Base-by-base conservation (phyloP, 2,797 vertebrate species). In the Enteromius paludinosus region DNA sequence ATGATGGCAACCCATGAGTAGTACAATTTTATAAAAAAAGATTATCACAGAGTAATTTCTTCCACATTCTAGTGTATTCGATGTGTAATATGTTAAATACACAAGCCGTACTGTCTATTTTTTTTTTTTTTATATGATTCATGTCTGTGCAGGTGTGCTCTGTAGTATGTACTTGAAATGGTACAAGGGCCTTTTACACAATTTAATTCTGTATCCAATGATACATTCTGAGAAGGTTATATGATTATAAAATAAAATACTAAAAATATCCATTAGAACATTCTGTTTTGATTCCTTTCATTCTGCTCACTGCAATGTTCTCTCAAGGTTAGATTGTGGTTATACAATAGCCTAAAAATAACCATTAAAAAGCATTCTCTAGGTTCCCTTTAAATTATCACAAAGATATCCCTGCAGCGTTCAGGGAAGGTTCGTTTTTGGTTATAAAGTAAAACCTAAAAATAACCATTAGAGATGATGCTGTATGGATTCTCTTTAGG, bases 81-180 rank as follows among this genome's bases (percentile, higher is more conserved):
- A 61, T 35, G 41, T 76, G 15, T n/a, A 12, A 75, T 59, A 41
- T 75, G 28, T 52, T 33, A 20, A 28, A 47, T 72, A 54, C 71
- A 23, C n/a, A n/a, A 43, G 23, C 30, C 28, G 54, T 56, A 59
- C 5, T 20, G 2, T 52, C 7, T 49, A 6, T 18, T 18, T 5
- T 5, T 49, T 59, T 59, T 74, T 38, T 62, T 76, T 76, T 23
- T 45, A 43, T 41, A 7, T 81, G 49, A 59, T 49, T 52, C 35
- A 76, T 76, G 56, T 45, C 54, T 66, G 45, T 15, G 5, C 47
- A 69, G 33, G 18, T 79, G 66, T 70, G 25, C 7, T 80, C 38
- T 71, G 15, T 54, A 54, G 70, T 35, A n/a, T 72, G 70, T n/a
- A 52, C 49, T 41, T 56, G 20, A 59, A n/a, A 79, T 20, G 2